Base-by-base conservation (phyloP, 2,888 invertebrate genomes). In the Hirtodrosophila confusa region DNA sequence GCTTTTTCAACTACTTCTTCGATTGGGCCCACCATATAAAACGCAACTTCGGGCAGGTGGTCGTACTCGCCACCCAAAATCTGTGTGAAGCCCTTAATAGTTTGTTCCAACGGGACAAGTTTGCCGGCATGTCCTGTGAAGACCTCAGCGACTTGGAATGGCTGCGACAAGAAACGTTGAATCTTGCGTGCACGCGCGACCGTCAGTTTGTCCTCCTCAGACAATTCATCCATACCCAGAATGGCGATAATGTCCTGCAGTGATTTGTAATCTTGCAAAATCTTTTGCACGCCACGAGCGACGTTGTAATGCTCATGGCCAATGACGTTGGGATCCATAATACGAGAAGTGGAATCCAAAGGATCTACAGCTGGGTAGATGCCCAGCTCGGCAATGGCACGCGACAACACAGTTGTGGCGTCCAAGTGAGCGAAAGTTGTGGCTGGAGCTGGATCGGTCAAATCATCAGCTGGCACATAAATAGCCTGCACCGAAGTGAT, bases 361-460 rank as follows among this genome's bases (percentile, higher is more conserved):
- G 98, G 98, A 93, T 98, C 98, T 76, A 98, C 97, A 89, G 98
- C 98, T 0, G 98, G 98, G 92, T 98, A 98, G 91, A 97, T 97
- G 87, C 97, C 97, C 91, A 98, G 92, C 92, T 97, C 97, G 76
- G 97, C 96, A 92, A 98, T 97, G 89, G 97, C 97, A 91, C 98
- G 95, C 43, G 97, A 97, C 93, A 98, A 92, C 80, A 98, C 98
- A 92, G 97, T 98, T 79, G 97, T 98, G 90, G 98, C 97, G 90
- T 98, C 98, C 94, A 98, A 96, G 92, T 98, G 98, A 93, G 98
- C 97, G 90, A 98, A 98, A 48, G 98, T 97, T 76, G 98, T 97
- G 78, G 98, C 97, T 63, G 98, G 98, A 68, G 98, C 97, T 78
- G 98, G 98, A 93, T 98, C 98, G 89, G 97, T 98, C 93, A 98